These are phyloP conservation scores for Melanogrammus aeglefinus DNA, from an alignment of 2,797 vertebrate genomes.

Conservation along the genomic window DNA sequence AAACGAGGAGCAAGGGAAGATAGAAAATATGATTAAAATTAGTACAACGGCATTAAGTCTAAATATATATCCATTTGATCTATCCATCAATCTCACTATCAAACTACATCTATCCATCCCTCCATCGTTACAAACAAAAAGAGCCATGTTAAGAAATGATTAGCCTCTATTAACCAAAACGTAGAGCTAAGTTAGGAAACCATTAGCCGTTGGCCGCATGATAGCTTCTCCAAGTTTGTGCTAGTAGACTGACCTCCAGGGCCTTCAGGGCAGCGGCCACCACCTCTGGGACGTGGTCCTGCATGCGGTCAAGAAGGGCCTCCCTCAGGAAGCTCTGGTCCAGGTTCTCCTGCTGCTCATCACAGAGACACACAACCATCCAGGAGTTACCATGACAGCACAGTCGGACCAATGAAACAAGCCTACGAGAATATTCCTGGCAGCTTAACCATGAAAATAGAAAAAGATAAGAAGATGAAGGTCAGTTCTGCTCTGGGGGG, in stretches of 20 bases:
- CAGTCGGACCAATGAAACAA: too few relatives aligned
- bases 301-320: slow-evolving; percentile 78
- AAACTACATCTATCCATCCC: too few relatives aligned
- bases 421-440: background rate
- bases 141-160: too few relatives aligned
- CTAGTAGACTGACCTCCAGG: slow-evolving; percentile 72
- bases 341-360: slow-evolving; percentile 72
- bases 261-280: slow-evolving; percentile 76
- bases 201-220: too few relatives aligned
- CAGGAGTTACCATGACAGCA: background rate
- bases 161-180: too few relatives aligned
- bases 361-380: background rate
- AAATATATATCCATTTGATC: too few relatives aligned
- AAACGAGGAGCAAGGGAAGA: background rate
- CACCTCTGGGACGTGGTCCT: slow-evolving; percentile 82
- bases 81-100: too few relatives aligned
- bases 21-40: background rate
- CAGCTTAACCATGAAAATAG: background rate
- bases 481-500: too few relatives aligned
- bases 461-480: too few relatives aligned
- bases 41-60: background rate
- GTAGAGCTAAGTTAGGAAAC: too few relatives aligned
- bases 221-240: too few relatives aligned
- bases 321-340: slow-evolving; percentile 84
- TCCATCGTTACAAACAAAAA: too few relatives aligned